phyloP scores from a whole-genome alignment of 1,140 invertebrate genomes.

The Drosophila murphyi region DNA sequence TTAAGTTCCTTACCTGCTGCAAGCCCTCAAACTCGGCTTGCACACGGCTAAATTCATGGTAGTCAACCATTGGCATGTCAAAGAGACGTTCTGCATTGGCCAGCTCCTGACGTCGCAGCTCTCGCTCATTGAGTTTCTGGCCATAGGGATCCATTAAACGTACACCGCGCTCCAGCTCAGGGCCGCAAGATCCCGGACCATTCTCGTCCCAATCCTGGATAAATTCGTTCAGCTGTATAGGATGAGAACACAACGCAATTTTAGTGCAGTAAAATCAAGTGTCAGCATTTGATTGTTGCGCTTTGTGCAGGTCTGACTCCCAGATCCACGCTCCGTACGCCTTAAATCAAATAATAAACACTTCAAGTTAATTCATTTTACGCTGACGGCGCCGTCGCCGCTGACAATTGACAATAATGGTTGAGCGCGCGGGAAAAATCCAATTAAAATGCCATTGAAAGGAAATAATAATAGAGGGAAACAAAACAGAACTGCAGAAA shows the following conservation, averaged over 20 bases:
- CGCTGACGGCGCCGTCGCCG: conserved; percentile 62
- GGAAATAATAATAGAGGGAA: conserved; percentile 83
- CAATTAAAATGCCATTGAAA: conserved; percentile 84
- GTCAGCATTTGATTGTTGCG: conserved; percentile 34
- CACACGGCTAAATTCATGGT: conserved; percentile 89
- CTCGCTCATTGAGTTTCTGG: conserved; percentile 88
- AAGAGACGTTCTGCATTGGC: conserved; percentile 93
- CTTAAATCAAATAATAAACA: conserved; percentile 84
- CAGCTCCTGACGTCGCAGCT: conserved; percentile 88
- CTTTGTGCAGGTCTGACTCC: conserved; percentile 26
- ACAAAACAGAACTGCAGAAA: conserved; percentile 79
- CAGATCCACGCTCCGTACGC: conserved; percentile 21
- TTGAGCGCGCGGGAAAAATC: conserved; percentile 82
- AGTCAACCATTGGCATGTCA: conserved; percentile 92
- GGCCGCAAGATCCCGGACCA: conserved; percentile 91
- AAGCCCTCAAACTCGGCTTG: conserved; percentile 90
- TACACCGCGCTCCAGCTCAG: conserved; percentile 90
- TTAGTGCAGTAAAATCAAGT: conserved; percentile 39
- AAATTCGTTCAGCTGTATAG: conserved; percentile 87
- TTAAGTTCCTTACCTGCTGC: conserved; percentile 81
- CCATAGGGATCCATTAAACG: conserved; percentile 89
- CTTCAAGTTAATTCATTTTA: conserved; percentile 84
- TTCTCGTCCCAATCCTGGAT: conserved; percentile 89
- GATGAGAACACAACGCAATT: conserved; percentile 9
- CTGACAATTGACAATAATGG: conserved; percentile 84